Base-by-base conservation (phyloP, 2,888 invertebrate genomes). In the Lasioglossum vierecki region DNA sequence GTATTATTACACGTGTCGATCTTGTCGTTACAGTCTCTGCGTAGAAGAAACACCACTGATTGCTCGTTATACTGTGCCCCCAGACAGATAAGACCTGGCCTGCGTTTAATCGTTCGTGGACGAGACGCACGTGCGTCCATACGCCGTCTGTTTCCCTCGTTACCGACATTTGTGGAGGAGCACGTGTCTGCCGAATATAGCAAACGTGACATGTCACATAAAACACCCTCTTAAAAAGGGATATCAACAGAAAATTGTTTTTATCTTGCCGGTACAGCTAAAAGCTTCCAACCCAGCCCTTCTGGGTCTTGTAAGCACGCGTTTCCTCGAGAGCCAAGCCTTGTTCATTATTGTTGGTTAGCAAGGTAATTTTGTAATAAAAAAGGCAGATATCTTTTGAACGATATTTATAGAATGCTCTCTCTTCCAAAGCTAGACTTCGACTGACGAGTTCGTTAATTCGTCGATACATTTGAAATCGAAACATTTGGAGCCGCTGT, bases 91-190 rank as follows among this genome's bases (percentile, higher is more conserved):
- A 35, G 63, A 26, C 22, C 30, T 18, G 15, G 26, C 26, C 26
- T 13, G 44, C 60, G 49, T 63, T 74, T 73, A 60, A 77, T 77
- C 53, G 49, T 70, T 77, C 35, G 72, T 41, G 49, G 53, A 53
- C 63, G 66, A 30, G 76, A 44, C 78, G 82, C 80, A 76, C 73
- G 77, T 46, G 66, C 60, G 18, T 26, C 41, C 44, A 18, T 44
- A 11, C 73, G n/a, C 9, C 76, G 63, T 53, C 74, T 57, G 76
- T 76, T 85, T 88, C 49, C 71, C 79, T 88, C 83, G 83, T 88
- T 85, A 85, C 63, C 63, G 18, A 13, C 35, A 30, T 35, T 44
- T 46, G 30, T n/a, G 57, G 26, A 6, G 41, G 30, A 41, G 39
- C 78, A 78, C 71, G 71, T 71, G 71, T 30, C 57, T 11, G 15